Evolutionary conservation across 2,797 vertebrate genomes (phyloP).

Genomic region (Serranus cabrilla): DNA sequence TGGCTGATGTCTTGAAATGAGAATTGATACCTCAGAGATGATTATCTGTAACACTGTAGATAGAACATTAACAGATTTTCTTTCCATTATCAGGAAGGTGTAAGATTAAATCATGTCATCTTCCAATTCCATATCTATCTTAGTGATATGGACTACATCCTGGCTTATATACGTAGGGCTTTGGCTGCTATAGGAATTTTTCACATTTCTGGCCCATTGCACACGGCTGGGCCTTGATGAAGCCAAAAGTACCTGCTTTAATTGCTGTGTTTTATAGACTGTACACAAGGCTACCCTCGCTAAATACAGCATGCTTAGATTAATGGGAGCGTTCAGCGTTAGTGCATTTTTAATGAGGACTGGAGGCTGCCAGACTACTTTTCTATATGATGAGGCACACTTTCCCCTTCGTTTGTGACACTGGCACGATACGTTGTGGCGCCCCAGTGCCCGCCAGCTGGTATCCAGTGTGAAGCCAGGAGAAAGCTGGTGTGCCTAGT

Average conservation of each 20-base stretch:
- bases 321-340: slow-evolving; percentile 82
- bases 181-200: slow-evolving; percentile 65
- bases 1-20: slow-evolving; percentile 65
- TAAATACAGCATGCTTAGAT: slow-evolving; percentile 82
- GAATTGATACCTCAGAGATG: slow-evolving; percentile 66
- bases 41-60: slow-evolving; percentile 65
- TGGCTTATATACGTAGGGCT: slow-evolving; percentile 36
- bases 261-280: slow-evolving; percentile 86
- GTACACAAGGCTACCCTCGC: slow-evolving; percentile 81
- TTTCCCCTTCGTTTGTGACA: slow-evolving; percentile 74
- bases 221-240: slow-evolving; percentile 73
- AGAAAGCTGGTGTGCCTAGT: slow-evolving; percentile 63
- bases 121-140: slow-evolving; percentile 63
- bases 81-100: slow-evolving; percentile 67
- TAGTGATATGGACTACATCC: slow-evolving; percentile 45
- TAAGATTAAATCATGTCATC: slow-evolving; percentile 71
- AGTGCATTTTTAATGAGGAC: slow-evolving; percentile 86
- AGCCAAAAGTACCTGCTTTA: slow-evolving; percentile 83
- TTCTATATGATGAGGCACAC: slow-evolving; percentile 81
- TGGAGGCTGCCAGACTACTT: slow-evolving; percentile 82
- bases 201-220: slow-evolving; percentile 74
- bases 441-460: slow-evolving; percentile 79
- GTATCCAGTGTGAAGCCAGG: slow-evolving; percentile 71
- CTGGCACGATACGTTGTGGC: slow-evolving; percentile 67
- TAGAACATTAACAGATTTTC: slow-evolving; percentile 71